Evolutionary conservation across 2,888 invertebrate species (phyloP).

Genomic region (Phragmatobia fuliginosa): DNA sequence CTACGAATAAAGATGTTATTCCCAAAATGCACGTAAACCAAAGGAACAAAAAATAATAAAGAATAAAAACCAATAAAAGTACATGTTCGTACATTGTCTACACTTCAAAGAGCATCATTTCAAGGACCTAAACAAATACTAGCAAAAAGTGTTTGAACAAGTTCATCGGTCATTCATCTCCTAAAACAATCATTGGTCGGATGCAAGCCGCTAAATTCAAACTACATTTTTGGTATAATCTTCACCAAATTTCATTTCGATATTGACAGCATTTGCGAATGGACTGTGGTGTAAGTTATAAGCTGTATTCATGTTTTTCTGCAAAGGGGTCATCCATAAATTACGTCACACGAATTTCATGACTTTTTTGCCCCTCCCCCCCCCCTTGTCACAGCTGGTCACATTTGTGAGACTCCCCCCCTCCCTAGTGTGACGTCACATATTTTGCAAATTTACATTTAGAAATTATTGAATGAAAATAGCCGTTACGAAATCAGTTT

Average conservation of each 20-base stretch:
- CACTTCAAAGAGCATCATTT: constrained; percentile 1
- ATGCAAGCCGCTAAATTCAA: constrained; percentile 38
- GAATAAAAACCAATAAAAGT: not conserved
- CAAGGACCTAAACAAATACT: constrained; percentile 8
- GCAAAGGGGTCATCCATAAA: no score
- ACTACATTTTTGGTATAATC: constrained; percentile 38
- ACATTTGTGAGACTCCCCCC: no score
- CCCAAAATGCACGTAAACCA: not conserved
- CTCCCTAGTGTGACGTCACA: no score
- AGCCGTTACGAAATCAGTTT: no score
- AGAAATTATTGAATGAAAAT: no score
- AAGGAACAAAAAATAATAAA: not conserved
- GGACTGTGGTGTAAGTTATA: constrained; percentile 20
- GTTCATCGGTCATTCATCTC: constrained; percentile 32
- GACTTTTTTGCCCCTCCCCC: no score
- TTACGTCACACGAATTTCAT: no score
- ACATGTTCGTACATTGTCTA: not conserved
- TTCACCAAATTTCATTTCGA: constrained; percentile 33
- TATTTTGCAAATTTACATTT: no score
- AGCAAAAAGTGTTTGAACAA: not conserved
- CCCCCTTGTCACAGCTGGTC: no score
- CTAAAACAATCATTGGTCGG: constrained; percentile 22
- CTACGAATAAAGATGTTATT: not conserved
- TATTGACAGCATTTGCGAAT: constrained; percentile 31
- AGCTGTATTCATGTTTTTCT: not conserved